Evolutionary conservation across 1,140 invertebrate genomes (phyloP).

Genomic region (Drosophila ironensis): DNA sequence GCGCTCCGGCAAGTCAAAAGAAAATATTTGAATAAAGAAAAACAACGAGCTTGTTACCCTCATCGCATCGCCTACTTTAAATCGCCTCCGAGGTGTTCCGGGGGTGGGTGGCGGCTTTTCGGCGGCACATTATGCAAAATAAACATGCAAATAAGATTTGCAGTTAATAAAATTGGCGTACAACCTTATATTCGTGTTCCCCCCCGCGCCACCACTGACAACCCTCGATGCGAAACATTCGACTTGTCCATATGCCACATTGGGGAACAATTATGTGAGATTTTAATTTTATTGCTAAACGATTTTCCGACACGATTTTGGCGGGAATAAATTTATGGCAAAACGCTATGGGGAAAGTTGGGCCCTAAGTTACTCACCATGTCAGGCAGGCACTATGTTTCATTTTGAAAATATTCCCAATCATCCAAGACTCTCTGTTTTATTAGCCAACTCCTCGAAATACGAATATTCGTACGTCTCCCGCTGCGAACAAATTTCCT

Average conservation of each 20-base stretch:
- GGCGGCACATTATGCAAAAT: slow-evolving; percentile 78
- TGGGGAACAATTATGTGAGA: slow-evolving; percentile 73
- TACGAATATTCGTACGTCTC: slow-evolving; percentile 18
- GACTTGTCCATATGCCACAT: slow-evolving; percentile 67
- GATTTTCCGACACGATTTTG: slow-evolving; percentile 48
- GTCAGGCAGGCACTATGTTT: no score
- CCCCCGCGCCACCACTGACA: slow-evolving; percentile 14
- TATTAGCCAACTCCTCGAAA: slow-evolving; percentile 6
- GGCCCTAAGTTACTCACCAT: no score
- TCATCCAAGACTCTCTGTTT: background rate
- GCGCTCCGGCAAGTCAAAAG: slow-evolving; percentile 60
- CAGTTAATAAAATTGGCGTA: slow-evolving; percentile 79
- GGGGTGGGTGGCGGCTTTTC: slow-evolving; percentile 23
- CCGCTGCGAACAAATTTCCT: background rate
- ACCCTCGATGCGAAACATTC: slow-evolving; percentile 3
- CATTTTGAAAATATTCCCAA: background rate
- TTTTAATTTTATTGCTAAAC: slow-evolving; percentile 76
- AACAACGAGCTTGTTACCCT: slow-evolving; percentile 20
- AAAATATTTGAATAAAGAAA: slow-evolving; percentile 76
- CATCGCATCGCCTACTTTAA: slow-evolving; percentile 16
- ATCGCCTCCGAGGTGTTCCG: background rate
- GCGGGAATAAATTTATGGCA: background rate
- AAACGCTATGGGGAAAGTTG: background rate
- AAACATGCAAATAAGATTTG: slow-evolving; percentile 81
- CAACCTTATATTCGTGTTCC: slow-evolving; percentile 50